Conservation (phyloP, 2,113 vertebrate species). For the Notothenia coriiceps region DNA sequence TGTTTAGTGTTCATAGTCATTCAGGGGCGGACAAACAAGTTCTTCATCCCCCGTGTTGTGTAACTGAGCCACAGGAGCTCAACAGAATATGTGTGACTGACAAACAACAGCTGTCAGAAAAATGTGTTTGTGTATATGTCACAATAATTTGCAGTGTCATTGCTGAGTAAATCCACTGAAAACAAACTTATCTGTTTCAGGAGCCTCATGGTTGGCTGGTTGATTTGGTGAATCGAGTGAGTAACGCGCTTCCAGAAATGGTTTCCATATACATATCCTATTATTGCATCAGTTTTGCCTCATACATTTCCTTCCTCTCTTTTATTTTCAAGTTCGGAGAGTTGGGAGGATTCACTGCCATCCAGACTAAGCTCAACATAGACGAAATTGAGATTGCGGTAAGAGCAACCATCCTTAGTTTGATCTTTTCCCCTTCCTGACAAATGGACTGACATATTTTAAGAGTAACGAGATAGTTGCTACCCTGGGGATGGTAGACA, state of each 20-base stretch:
- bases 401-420: constrained; percentile 65
- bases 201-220: constrained; percentile 99
- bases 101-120: constrained; percentile 66
- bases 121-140: neutral
- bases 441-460: neutral
- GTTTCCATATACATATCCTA: neutral
- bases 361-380: constrained; percentile 93
- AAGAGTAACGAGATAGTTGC: constrained; percentile 21
- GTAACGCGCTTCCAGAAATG: constrained; percentile 34
- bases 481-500: neutral
- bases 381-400: constrained; percentile 98
- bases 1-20: constrained; percentile 39
- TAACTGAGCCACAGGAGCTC: constrained; percentile 40
- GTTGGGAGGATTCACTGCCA: constrained; percentile 95
- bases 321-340: constrained; percentile 91
- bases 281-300: neutral
- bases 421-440: neutral
- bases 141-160: constrained; percentile 5
- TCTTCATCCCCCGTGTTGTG: constrained; percentile 31
- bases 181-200: constrained; percentile 78
- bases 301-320: neutral
- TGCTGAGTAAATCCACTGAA: constrained; percentile 27
- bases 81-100: constrained; percentile 54
- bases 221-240: constrained; percentile 97
- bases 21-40: neutral